A percentile compares a stretch with the other conserved stretches of the same genome.
Conservation (phyloP, 1,140 invertebrate species). For the Nasonia longicornis region DNA sequence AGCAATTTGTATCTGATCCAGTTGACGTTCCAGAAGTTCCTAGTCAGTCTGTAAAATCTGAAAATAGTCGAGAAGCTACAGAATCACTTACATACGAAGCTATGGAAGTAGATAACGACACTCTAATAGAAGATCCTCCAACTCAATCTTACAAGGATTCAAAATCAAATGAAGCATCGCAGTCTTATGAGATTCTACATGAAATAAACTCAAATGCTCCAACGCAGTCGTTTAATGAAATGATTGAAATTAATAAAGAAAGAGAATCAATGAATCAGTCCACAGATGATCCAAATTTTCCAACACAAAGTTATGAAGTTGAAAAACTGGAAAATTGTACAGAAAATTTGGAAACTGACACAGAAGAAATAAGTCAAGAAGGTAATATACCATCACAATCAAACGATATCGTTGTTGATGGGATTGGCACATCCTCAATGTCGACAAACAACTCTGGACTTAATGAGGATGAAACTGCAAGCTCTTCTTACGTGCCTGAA, state of each 20-base stretch:
- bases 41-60: slow-evolving; percentile 63
- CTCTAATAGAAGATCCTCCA: slow-evolving; percentile 53
- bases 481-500: slow-evolving; percentile 67
- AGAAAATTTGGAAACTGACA: slow-evolving; percentile 60
- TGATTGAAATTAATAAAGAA: slow-evolving; percentile 56
- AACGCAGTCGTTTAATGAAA: slow-evolving; percentile 64
- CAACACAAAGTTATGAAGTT: slow-evolving; percentile 65
- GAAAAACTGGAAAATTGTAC: slow-evolving; percentile 59
- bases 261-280: slow-evolving; percentile 48
- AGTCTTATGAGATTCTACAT: slow-evolving; percentile 53
- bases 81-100: slow-evolving; percentile 57
- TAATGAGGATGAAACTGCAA: slow-evolving; percentile 66
- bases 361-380: slow-evolving; percentile 63
- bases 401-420: slow-evolving; percentile 62
- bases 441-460: slow-evolving; percentile 60
- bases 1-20: slow-evolving; percentile 53
- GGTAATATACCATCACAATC: slow-evolving; percentile 66
- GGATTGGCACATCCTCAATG: slow-evolving; percentile 61
- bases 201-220: slow-evolving; percentile 57
- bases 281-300: slow-evolving; percentile 62
- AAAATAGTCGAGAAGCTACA: slow-evolving; percentile 57
- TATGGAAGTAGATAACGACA: slow-evolving; percentile 56
- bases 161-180: slow-evolving; percentile 56
- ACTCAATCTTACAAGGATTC: slow-evolving; percentile 63
- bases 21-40: slow-evolving; percentile 57